Conservation (phyloP, 2,113 vertebrate genomes). For the Glareola pratincola region DNA sequence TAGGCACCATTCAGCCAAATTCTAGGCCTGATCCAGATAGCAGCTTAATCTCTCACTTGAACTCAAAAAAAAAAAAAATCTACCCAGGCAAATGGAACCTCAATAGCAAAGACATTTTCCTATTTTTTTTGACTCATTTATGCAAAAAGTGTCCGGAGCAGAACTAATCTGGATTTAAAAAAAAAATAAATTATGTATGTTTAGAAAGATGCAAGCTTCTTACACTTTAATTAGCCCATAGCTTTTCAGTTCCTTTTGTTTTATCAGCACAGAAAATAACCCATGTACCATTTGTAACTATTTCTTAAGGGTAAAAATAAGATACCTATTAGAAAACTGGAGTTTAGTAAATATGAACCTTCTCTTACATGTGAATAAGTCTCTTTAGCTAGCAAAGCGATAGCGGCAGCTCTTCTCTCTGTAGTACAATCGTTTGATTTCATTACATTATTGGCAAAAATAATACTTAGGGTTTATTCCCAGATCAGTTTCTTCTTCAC, state of each 20-base stretch:
- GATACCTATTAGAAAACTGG: not conserved
- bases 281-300: not conserved
- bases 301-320: not conserved
- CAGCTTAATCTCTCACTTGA: not conserved
- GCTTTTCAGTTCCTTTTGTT: not conserved
- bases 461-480: not conserved
- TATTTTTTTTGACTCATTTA: not conserved
- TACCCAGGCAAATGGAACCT: not conserved
- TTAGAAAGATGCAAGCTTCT: not conserved
- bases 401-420: not conserved
- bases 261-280: not conserved
- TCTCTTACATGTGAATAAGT: not conserved
- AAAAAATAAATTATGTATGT: not conserved
- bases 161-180: not conserved
- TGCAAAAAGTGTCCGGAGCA: not conserved
- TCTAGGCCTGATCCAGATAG: not conserved
- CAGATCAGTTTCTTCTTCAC: not conserved
- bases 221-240: not conserved
- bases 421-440: not conserved
- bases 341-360: not conserved
- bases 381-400: not conserved
- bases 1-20: not conserved
- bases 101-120: not conserved
- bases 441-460: not conserved
- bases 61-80: not conserved